These are phyloP conservation scores for Acleris emargana DNA, from an alignment of 2,888 invertebrate genomes.

Conservation along the genomic window DNA sequence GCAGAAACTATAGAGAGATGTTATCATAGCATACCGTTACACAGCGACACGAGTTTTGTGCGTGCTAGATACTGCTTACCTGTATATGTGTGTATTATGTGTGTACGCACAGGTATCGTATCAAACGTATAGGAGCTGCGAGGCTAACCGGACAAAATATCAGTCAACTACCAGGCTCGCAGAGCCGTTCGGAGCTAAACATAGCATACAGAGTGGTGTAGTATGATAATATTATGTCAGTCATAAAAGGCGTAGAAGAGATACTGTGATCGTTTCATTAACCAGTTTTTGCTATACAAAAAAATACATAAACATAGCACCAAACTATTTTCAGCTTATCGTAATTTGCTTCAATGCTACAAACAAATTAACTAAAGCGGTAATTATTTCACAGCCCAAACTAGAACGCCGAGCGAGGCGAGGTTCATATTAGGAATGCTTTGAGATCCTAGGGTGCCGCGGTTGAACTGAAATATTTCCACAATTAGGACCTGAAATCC, in stretches of 20 bases:
- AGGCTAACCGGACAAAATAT: conserved; percentile 37
- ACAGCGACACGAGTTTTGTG: conserved; percentile 48
- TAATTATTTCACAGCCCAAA: not conserved
- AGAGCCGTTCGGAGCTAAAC: conserved; percentile 12
- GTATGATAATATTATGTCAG: not conserved
- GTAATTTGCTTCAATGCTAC: no score
- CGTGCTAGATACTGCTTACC: conserved; percentile 31
- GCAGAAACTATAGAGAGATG: conserved; percentile 63
- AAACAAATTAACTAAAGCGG: no score
- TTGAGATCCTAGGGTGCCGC: not conserved
- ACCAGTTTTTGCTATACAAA: no score
- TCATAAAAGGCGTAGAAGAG: not conserved
- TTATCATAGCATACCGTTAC: conserved; percentile 38
- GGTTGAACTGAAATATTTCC: no score
- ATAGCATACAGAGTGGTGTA: conserved; percentile 11
- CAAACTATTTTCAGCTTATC: no score
- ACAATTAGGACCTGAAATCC: no score
- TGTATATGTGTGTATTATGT: conserved; percentile 9
- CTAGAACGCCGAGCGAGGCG: not conserved
- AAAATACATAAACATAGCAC: no score
- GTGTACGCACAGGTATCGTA: conserved; percentile 23
- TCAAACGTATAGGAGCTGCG: conserved; percentile 30
- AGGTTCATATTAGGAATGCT: conserved; percentile 1
- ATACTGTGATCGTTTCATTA: no score
- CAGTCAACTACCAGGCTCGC: conserved; percentile 33